A percentile compares a stretch with the other conserved stretches of the same genome.
Evolutionary conservation across 2,113 vertebrate genomes (phyloP).

Genomic region (Thunnus thynnus): DNA sequence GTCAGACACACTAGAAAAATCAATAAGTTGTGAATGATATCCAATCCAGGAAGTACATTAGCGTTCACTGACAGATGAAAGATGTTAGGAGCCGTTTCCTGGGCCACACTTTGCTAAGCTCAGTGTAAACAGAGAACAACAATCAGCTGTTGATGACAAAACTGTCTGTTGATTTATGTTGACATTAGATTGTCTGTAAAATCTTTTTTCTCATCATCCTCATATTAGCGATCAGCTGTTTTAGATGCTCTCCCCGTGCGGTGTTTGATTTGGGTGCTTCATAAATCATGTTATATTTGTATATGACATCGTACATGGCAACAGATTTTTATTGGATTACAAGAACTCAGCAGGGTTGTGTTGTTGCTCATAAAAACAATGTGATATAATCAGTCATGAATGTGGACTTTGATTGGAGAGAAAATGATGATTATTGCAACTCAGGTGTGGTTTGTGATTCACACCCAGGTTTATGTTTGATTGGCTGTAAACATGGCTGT

Average conservation of each 20-base stretch:
- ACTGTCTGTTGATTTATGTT: not conserved
- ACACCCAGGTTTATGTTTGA: constrained; percentile 3
- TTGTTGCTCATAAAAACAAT: not conserved
- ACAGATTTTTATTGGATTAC: not conserved
- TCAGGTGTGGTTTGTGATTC: not conserved
- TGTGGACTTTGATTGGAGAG: not conserved
- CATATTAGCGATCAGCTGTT: constrained; percentile 2
- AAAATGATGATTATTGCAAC: not conserved
- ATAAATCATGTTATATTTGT: not conserved
- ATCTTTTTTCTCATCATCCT: not conserved
- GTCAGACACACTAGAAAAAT: not conserved
- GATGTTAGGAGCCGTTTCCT: constrained; percentile 19
- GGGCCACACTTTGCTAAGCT: constrained; percentile 6
- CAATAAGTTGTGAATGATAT: not conserved
- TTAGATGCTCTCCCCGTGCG: not conserved
- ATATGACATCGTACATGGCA: too few species aligned
- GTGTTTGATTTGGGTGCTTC: too few species aligned
- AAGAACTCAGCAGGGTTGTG: not conserved
- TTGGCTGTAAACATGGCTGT: not conserved
- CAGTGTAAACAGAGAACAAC: constrained; percentile 10
- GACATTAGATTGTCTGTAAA: constrained; percentile 6
- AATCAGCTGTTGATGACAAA: constrained; percentile 12
- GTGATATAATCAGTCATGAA: not conserved
- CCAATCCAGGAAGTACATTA: not conserved
- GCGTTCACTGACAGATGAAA: constrained; percentile 12